Base-by-base conservation (phyloP, 1,140 invertebrate genomes). In the Drosophila trapezifrons region DNA sequence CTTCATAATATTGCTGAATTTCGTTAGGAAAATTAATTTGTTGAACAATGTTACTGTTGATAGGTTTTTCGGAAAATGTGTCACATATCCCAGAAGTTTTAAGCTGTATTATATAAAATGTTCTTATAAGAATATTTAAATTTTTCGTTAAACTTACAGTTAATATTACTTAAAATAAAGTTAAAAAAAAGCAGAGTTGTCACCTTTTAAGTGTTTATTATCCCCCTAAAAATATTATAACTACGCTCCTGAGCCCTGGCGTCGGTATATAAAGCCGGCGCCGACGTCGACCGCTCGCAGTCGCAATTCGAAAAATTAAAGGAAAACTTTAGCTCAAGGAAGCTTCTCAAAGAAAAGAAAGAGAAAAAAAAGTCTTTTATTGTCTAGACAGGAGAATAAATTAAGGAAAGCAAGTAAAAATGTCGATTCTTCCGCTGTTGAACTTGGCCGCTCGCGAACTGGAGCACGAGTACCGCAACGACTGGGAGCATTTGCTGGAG, bases 351-450 rank as follows among this genome's bases (percentile, higher is more conserved):
- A 64, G 46, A 27, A 13, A 15, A 46, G 7, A 59, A 18, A 45
- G 54, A 51, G 43, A 58, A 22, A 62, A 18, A 58, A 9, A 56
- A 40, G 20, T 43, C 8, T n/a, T 45, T 58, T 58, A 35, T 54
- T 67, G 65, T 42, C 45, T 52, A 69, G 65, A 71, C 42, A 47
- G 42, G 17, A 63, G 42, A 65, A 38, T n/a, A 12, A 46, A 51
- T 35, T 51, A 59, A 46, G 3, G 22, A 42, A 52, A 46, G 42
- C 12, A 35, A 74, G 52, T 47, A 51, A 85, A 80, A 80, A 91
- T 91, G 90, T 90, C 90, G n/a, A 73, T 91, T 76, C 66, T 91
- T 51, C 90, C 90, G 54, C 49, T 91, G 2, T 17, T 91, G 17
- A 81, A 65, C 52, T 67, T 91, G 72, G 90, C 90, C 4, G 90